Evolutionary conservation across 2,113 vertebrate species (phyloP).

Genomic region (Psilopsiagon aurifrons): DNA sequence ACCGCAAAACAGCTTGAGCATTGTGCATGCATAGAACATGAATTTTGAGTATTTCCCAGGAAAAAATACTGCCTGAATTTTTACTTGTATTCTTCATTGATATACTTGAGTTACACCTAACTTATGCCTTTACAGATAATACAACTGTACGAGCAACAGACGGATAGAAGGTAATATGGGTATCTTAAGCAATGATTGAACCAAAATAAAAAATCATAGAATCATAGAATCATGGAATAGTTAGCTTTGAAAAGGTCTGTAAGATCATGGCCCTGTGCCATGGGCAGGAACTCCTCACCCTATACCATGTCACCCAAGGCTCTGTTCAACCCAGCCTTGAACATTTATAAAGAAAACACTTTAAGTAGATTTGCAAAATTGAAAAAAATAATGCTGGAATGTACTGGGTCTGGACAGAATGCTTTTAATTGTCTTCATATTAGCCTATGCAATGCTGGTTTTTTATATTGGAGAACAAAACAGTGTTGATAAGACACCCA

Average conservation of each 20-base stretch:
- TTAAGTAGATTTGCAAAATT: background rate
- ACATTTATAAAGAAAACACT: background rate
- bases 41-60: background rate
- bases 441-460: background rate
- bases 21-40: background rate
- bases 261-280: background rate
- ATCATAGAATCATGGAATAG: background rate
- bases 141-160: background rate
- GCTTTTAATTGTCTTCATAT: background rate
- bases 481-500: rapidly evolving
- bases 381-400: background rate
- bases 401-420: background rate
- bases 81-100: background rate
- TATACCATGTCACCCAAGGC: background rate
- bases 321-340: background rate
- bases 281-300: background rate
- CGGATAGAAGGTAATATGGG: background rate
- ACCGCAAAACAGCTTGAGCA: background rate
- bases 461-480: background rate
- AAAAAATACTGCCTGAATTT: background rate
- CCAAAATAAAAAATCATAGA: background rate
- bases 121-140: background rate
- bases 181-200: background rate
- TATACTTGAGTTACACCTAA: background rate
- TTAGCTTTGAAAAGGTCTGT: background rate